Percentiles rank a stretch among this genome's conserved stretches.
These are phyloP conservation scores for Heliconius cydno DNA, from an alignment of 2,888 invertebrate species.

Conservation along the genomic window DNA sequence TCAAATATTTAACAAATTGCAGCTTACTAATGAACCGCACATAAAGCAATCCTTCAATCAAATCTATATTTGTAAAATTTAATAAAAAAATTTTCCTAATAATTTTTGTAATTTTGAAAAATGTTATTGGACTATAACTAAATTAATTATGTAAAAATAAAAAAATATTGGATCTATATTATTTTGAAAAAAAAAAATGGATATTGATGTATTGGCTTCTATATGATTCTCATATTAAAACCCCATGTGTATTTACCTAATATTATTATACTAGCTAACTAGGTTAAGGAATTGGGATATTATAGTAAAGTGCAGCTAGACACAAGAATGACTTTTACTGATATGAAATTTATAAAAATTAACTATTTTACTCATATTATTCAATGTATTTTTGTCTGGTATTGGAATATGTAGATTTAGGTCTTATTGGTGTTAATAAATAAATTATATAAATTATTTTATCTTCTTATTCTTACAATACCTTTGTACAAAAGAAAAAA, in stretches of 20 bases:
- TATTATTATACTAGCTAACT: not conserved
- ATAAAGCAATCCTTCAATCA: not conserved
- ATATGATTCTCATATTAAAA: not conserved
- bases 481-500: not conserved
- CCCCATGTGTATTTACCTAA: not conserved
- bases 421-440: slow-evolving; percentile 35
- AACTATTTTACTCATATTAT: slow-evolving; percentile 34
- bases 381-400: slow-evolving; percentile 37
- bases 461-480: not conserved
- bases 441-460: slow-evolving; percentile 21
- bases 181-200: not conserved
- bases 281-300: not conserved
- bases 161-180: not conserved
- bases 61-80: not conserved
- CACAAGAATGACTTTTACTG: not conserved
- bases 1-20: not conserved
- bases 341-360: slow-evolving; percentile 12
- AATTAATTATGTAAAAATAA: too few relatives aligned
- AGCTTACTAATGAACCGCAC: not conserved
- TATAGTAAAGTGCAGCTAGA: slow-evolving; percentile 1
- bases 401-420: slow-evolving; percentile 26
- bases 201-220: not conserved
- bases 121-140: too few relatives aligned
- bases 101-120: not conserved
- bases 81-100: not conserved